Conservation (phyloP, 2,113 vertebrate species). For the Cyanoderma ruficeps region DNA sequence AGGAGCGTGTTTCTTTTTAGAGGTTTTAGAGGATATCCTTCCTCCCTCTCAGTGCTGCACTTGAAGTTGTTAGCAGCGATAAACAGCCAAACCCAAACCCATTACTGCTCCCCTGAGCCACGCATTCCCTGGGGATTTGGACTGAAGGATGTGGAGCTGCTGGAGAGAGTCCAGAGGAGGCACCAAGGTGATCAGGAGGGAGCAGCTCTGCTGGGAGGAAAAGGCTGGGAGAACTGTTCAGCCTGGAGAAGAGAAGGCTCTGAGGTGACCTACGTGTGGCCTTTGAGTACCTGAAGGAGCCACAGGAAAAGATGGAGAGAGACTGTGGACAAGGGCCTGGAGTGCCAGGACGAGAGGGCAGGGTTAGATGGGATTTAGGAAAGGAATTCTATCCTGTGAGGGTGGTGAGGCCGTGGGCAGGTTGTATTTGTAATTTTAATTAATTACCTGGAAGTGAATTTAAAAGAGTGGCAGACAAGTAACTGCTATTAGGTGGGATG, state of each 20-base stretch:
- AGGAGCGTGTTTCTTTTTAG: background rate
- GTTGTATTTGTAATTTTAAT: background rate
- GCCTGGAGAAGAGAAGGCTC: background rate
- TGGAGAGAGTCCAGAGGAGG: background rate
- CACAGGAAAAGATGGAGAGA: background rate
- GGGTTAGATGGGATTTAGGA: background rate
- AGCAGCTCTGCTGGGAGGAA: background rate
- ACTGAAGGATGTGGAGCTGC: background rate
- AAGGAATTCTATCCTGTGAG: background rate
- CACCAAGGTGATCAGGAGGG: background rate
- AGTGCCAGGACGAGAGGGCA: background rate
- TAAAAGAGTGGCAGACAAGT: background rate
- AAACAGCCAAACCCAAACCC: background rate
- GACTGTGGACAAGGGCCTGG: background rate
- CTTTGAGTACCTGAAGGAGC: background rate
- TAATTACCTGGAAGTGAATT: background rate
- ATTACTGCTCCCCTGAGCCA: background rate
- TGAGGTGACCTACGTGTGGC: accelerated
- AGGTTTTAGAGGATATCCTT: background rate
- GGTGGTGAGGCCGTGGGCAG: background rate
- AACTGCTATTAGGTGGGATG: background rate
- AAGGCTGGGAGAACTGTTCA: background rate
- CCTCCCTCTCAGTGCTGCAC: background rate
- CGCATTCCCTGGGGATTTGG: background rate
- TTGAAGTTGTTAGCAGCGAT: background rate